A percentile compares a stretch with the other conserved stretches of the same genome.
Conservation (phyloP, 2,113 vertebrate species). For the Cathartes aura region DNA sequence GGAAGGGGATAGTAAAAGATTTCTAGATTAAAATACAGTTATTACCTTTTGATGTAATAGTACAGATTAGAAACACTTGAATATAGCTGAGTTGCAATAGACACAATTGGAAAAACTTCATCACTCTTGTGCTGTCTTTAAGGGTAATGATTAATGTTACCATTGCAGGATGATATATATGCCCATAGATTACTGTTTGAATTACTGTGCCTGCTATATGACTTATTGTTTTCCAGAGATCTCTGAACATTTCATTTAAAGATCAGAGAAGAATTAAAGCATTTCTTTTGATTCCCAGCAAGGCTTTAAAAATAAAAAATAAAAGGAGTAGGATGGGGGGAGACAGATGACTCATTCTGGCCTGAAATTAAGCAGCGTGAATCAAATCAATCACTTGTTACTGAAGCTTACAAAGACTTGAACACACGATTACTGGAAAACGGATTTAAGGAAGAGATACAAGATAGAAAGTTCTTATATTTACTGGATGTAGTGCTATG, state of each 20-base stretch:
- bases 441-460: background rate
- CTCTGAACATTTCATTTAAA: conserved; percentile 77
- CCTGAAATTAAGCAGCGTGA: conserved; percentile 66
- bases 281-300: conserved; percentile 56
- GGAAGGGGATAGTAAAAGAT: conserved; percentile 23
- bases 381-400: conserved; percentile 62
- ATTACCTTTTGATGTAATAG: conserved; percentile 70
- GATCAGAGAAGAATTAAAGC: conserved; percentile 79
- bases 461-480: background rate
- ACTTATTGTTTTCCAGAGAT: conserved; percentile 84
- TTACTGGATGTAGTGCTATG: background rate
- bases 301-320: background rate
- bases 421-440: conserved; percentile 33
- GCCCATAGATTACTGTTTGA: conserved; percentile 81
- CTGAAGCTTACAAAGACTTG: conserved; percentile 28
- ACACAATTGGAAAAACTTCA: conserved; percentile 79
- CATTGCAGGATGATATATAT: conserved; percentile 84
- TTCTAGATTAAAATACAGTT: conserved; percentile 69
- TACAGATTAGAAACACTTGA: conserved; percentile 71
- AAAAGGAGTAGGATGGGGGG: background rate
- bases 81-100: conserved; percentile 79
- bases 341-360: background rate
- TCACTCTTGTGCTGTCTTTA: conserved; percentile 76
- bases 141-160: conserved; percentile 85
- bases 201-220: conserved; percentile 80